These are phyloP conservation scores for Columba guinea DNA, from an alignment of 2,797 vertebrate species.

Conservation along the genomic window DNA sequence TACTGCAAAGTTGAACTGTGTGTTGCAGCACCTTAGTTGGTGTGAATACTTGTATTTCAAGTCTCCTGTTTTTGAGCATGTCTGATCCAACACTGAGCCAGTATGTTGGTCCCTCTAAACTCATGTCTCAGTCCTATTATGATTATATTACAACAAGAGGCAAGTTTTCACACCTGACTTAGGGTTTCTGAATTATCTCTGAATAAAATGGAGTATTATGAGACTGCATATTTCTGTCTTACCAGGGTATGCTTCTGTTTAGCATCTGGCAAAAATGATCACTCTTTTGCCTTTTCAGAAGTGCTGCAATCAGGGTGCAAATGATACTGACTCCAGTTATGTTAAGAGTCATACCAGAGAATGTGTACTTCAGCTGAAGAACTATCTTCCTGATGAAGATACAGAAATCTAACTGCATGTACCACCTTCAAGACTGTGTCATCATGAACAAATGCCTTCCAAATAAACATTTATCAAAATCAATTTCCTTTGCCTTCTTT, in stretches of 20 bases:
- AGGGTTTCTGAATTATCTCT: background rate
- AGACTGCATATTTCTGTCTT: background rate
- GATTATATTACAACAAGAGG: fast-evolving
- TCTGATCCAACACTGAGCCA: background rate
- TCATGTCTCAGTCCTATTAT: background rate
- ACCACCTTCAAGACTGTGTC: background rate
- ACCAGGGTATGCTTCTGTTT: background rate
- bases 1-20: background rate
- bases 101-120: background rate
- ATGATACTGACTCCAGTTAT: background rate
- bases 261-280: background rate
- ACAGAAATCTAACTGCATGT: background rate
- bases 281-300: background rate
- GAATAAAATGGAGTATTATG: background rate
- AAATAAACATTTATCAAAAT: background rate
- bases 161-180: background rate
- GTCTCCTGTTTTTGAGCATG: background rate
- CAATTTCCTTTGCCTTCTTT: background rate
- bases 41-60: background rate
- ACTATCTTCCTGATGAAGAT: background rate
- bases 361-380: background rate
- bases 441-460: background rate
- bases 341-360: background rate
- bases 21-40: background rate
- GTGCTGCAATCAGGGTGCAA: background rate